These are phyloP conservation scores for Hypsibius dujardini DNA, from an alignment of 1,140 invertebrate genomes.

Conservation along the genomic window DNA sequence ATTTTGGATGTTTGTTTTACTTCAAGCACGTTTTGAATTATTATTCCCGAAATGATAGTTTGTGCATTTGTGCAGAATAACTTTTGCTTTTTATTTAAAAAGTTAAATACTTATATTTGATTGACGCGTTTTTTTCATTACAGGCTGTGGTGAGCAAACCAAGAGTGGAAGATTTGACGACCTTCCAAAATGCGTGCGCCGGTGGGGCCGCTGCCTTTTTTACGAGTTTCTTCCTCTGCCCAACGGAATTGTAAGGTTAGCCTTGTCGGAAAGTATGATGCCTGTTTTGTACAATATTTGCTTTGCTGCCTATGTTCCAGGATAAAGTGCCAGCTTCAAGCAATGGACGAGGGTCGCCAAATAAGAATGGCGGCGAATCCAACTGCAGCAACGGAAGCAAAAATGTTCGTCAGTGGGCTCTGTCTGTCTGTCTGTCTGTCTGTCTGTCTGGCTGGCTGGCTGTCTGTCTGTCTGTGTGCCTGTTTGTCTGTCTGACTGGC, in stretches of 20 bases:
- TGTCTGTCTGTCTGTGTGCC: no score
- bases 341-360: slow-evolving; percentile 57
- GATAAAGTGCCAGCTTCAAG: slow-evolving; percentile 91
- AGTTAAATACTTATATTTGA: no score
- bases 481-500: no score
- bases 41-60: no score
- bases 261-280: neutral
- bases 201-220: slow-evolving; percentile 95
- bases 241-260: slow-evolving; percentile 57
- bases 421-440: no score
- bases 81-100: no score
- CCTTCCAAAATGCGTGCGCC: slow-evolving; percentile 65
- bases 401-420: slow-evolving; percentile 2
- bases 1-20: no score
- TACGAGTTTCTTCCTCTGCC: slow-evolving; percentile 82
- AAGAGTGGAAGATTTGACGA: slow-evolving; percentile 51
- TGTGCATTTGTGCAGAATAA: no score
- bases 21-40: no score
- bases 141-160: slow-evolving; percentile 28
- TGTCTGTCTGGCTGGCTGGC: no score
- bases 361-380: neutral
- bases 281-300: neutral
- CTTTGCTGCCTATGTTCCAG: neutral
- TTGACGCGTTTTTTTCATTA: no score
- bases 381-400: neutral